Evolutionary conservation across 1,140 invertebrate genomes (phyloP).

Genomic region (Rhysida immarginata): DNA sequence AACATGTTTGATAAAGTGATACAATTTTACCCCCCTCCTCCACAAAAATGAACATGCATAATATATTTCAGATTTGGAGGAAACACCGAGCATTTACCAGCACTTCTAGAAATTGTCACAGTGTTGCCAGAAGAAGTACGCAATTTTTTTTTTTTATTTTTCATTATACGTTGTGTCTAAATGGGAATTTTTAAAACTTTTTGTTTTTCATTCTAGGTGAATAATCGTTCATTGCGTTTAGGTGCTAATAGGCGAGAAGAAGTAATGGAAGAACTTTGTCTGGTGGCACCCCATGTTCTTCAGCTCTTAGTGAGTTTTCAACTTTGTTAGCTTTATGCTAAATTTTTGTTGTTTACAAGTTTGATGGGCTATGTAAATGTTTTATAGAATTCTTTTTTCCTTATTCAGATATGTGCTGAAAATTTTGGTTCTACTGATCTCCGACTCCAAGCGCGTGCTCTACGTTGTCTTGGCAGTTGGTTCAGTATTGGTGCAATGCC

Average conservation of each 20-base stretch:
- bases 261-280: slow-evolving; percentile 54
- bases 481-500: slow-evolving; percentile 29
- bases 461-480: slow-evolving; percentile 34
- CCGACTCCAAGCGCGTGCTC: slow-evolving; percentile 25
- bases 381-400: too few relatives aligned
- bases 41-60: too few relatives aligned
- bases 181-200: not conserved
- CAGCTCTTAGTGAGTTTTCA: slow-evolving; percentile 58
- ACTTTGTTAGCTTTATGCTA: not conserved
- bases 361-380: too few relatives aligned
- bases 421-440: slow-evolving; percentile 17
- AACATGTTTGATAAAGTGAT: too few relatives aligned
- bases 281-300: slow-evolving; percentile 31
- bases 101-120: slow-evolving; percentile 78
- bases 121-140: slow-evolving; percentile 90
- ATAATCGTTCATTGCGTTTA: slow-evolving; percentile 61
- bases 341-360: not conserved
- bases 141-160: slow-evolving; percentile 36
- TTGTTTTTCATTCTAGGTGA: slow-evolving; percentile 45
- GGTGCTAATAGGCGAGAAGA: slow-evolving; percentile 78
- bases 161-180: not conserved
- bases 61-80: slow-evolving; percentile 29
- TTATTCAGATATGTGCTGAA: too few relatives aligned
- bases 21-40: not conserved
- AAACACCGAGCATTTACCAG: slow-evolving; percentile 24